A percentile compares a stretch with the other conserved stretches of the same genome.
Evolutionary conservation across 2,888 invertebrate genomes (phyloP).

Genomic region (Thymelicus acteon): DNA sequence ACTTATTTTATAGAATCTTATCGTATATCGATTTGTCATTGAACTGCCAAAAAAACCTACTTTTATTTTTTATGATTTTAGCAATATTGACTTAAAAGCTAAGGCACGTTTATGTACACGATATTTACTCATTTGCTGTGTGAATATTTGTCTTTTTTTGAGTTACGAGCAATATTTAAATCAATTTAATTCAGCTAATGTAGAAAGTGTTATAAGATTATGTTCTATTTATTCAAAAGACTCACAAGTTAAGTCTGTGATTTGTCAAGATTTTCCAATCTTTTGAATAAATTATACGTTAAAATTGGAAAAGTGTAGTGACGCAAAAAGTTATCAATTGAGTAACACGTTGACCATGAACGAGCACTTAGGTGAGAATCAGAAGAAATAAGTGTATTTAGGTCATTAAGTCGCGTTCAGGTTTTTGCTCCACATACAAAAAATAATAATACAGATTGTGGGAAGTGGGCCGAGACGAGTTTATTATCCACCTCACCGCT

Average conservation of each 20-base stretch:
- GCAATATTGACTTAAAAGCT: conserved; percentile 59
- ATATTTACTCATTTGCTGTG: conserved; percentile 67
- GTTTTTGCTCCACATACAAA: conserved; percentile 66
- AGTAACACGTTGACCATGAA: conserved; percentile 42
- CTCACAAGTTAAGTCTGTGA: not conserved
- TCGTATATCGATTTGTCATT: no score
- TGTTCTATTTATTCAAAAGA: conserved; percentile 40
- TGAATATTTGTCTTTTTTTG: conserved; percentile 62
- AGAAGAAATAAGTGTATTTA: conserved; percentile 41
- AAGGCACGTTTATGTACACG: conserved; percentile 48
- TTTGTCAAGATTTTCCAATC: conserved; percentile 20
- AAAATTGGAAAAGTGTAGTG: conserved; percentile 27
- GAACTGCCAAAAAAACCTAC: no score
- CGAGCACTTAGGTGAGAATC: conserved; percentile 25
- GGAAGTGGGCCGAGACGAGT: conserved; percentile 72
- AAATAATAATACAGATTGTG: conserved; percentile 62
- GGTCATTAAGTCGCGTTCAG: conserved; percentile 58
- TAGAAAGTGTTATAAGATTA: conserved; percentile 50
- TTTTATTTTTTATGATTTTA: conserved; percentile 47
- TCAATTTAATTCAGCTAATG: conserved; percentile 61
- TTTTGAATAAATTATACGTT: conserved; percentile 30
- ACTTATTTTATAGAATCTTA: no score
- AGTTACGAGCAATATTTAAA: conserved; percentile 54
- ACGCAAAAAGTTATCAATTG: conserved; percentile 38
- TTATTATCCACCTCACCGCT: conserved; percentile 46